Evolutionary conservation across 1,140 invertebrate species (phyloP), one percentile per base, ranked within the genome.

Genomic region (Eupristina koningsbergeri): DNA sequence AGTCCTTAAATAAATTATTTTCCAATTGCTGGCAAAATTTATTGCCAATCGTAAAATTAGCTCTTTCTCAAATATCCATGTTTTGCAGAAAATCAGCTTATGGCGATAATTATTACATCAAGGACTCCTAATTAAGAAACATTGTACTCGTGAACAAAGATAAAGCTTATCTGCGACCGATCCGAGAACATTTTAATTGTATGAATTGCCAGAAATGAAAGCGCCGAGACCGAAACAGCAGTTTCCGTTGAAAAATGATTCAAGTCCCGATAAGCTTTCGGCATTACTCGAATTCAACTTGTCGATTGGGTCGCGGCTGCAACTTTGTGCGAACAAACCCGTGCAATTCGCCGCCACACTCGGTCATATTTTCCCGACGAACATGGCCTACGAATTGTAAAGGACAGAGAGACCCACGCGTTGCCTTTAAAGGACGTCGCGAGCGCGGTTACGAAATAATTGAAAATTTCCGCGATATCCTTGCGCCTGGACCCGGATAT

Each of bases 1-100:
- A 26, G 17, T 69, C 34, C 9, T 69, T 69, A 69, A 39, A 69
- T 69, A 39, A 69, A 69, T 69, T 36, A 69, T 69, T 69, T 39
- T 69, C 64, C 11, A 69, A 69, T 69, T 39, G 1, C 17, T 39
- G 26, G 19, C 6, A 15, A 39, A 69, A 69, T 69, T 69, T 69
- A 36, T 69, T 69, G 19, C 19, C 36, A 19, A 39, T 1, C 34
- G 64, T 15, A 22, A 34, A 11, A 34, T 29, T 34, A 29, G 8
- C n/a, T n/a, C 26, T 64, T 64, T 64, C 61, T 5, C 29, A 34
- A 64, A 34, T 64, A 64, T 64, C 61, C 29, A 34, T 31, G 29
- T 64, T 64, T 64, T 64, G 29, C 29, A 64, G 29, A 64, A 64
- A 13, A 8, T 31, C 29, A 34, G 8, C n/a, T 34, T 58, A 26